Evolutionary conservation across 2,888 invertebrate species (phyloP).

Genomic region (Anorthoa munda): DNA sequence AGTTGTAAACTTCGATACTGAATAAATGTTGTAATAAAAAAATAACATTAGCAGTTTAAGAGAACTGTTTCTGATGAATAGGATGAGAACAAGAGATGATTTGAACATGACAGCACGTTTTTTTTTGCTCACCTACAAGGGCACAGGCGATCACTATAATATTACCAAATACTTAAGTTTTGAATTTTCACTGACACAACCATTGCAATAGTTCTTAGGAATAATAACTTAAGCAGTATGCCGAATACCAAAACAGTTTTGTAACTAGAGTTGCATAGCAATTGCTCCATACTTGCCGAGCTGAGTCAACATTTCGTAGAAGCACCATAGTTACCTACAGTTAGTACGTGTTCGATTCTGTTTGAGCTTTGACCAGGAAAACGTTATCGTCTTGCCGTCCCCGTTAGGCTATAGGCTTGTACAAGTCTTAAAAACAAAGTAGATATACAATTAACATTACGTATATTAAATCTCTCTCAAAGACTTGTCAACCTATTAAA

Average conservation of each 20-base stretch:
- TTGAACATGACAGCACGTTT: neutral
- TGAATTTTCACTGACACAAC: slow-evolving; percentile 4
- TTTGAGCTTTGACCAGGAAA: slow-evolving; percentile 62
- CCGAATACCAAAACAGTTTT: slow-evolving; percentile 59
- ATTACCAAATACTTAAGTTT: slow-evolving; percentile 2
- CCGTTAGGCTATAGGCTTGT: slow-evolving; percentile 10
- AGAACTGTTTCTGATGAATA: neutral
- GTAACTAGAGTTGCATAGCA: slow-evolving; percentile 59
- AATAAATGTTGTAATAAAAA: neutral
- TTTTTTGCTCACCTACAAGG: neutral
- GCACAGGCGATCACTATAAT: neutral
- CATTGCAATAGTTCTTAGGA: slow-evolving; percentile 32
- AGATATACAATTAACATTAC: neutral
- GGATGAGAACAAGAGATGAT: neutral
- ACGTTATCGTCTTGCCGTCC: slow-evolving; percentile 48
- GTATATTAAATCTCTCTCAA: neutral
- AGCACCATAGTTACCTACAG: slow-evolving; percentile 32
- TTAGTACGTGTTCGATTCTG: slow-evolving; percentile 39
- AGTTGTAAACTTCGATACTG: neutral
- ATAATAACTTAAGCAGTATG: slow-evolving; percentile 27
- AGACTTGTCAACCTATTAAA: neutral
- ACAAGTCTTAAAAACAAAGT: slow-evolving; percentile 12
- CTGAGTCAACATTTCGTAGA: slow-evolving; percentile 71
- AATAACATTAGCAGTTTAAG: too few species aligned
- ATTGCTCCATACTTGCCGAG: slow-evolving; percentile 38